phyloP scores from a whole-genome alignment of 2,888 invertebrate species.

The Harpagoxenus sublaevis region DNA sequence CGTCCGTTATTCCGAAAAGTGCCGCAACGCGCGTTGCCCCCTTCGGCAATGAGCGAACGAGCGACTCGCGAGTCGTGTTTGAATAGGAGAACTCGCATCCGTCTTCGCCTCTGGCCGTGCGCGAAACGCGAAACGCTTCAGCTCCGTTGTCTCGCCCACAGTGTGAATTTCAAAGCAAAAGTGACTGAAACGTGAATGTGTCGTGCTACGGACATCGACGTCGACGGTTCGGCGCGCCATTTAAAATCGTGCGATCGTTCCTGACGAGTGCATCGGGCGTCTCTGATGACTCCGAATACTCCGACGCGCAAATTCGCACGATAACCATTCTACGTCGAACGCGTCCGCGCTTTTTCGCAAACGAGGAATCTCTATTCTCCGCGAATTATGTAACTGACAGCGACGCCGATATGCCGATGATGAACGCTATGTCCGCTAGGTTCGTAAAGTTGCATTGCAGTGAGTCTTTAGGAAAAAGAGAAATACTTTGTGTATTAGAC shows the following conservation, averaged over 20 bases:
- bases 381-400: constrained; percentile 71
- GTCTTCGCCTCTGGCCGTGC: not conserved
- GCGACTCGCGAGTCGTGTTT: constrained; percentile 64
- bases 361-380: constrained; percentile 28
- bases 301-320: not conserved
- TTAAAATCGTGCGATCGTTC: constrained; percentile 63
- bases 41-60: constrained; percentile 6
- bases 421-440: constrained; percentile 58
- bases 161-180: constrained; percentile 56
- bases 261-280: not conserved
- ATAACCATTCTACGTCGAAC: not conserved
- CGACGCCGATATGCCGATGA: constrained; percentile 55
- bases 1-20: constrained; percentile 64
- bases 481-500: too few species aligned
- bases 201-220: constrained; percentile 50
- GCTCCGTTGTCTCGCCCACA: not conserved
- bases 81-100: constrained; percentile 38
- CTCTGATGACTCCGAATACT: not conserved
- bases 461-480: not conserved
- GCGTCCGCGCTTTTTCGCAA: not conserved
- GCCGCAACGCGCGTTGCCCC: constrained; percentile 65
- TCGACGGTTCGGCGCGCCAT: constrained; percentile 73
- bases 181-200: constrained; percentile 61
- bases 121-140: constrained; percentile 23
- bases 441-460: constrained; percentile 57